Percentiles rank a stretch among this genome's conserved stretches.
Conservation (phyloP, 2,113 vertebrate genomes). For the Alaudala cheleensis region DNA sequence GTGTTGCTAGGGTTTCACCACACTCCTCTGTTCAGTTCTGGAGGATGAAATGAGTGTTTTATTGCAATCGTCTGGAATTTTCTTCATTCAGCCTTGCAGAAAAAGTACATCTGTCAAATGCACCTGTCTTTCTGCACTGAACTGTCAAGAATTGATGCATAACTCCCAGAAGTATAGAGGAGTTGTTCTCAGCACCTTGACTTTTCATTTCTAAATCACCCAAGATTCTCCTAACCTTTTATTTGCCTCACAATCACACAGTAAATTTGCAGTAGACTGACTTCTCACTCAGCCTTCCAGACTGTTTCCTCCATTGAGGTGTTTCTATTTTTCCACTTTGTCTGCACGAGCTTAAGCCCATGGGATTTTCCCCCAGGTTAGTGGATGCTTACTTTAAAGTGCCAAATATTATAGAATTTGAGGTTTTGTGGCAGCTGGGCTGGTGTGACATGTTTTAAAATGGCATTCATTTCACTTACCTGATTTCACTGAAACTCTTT, state of each 20-base stretch:
- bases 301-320: background rate
- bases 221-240: background rate
- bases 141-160: constrained; percentile 10
- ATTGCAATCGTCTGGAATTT: background rate
- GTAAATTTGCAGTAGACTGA: background rate
- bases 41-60: background rate
- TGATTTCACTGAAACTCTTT: background rate
- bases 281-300: background rate
- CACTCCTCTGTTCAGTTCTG: background rate
- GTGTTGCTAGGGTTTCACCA: background rate
- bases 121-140: background rate
- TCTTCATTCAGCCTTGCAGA: constrained; percentile 29
- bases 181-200: background rate
- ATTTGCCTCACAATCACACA: background rate
- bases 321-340: background rate
- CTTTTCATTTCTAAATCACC: background rate
- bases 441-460: background rate
- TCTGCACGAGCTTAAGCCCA: background rate
- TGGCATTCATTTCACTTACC: background rate
- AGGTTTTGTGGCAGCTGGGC: background rate
- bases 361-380: background rate
- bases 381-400: background rate
- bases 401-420: background rate
- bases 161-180: background rate
- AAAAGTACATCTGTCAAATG: background rate